Percentiles rank a stretch among this genome's conserved stretches.
These are phyloP conservation scores for Podilymbus podiceps DNA, from an alignment of 2,113 vertebrate species.

Conservation along the genomic window DNA sequence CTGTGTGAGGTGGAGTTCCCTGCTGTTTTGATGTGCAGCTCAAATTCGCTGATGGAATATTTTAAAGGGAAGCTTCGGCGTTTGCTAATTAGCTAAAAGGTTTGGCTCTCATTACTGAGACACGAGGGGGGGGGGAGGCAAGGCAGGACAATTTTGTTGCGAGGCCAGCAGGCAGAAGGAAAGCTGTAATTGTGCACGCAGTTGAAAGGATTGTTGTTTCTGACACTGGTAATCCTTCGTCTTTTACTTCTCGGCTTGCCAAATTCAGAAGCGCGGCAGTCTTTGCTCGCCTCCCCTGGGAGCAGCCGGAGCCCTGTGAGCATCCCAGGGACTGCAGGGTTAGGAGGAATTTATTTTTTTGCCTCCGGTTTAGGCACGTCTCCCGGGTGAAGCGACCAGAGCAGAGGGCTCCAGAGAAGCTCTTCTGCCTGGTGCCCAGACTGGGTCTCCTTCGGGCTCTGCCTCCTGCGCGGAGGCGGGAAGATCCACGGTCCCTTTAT, in stretches of 20 bases:
- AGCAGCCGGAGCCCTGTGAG: background rate
- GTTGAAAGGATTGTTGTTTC: slow-evolving; percentile 33
- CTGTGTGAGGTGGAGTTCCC: background rate
- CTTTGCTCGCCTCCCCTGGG: background rate
- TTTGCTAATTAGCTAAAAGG: slow-evolving; percentile 52
- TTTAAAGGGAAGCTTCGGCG: background rate
- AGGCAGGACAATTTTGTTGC: background rate
- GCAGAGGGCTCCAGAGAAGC: background rate
- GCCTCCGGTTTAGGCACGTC: background rate
- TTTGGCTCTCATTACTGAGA: slow-evolving; percentile 19
- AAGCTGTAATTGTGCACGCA: background rate
- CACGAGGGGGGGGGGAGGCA: background rate
- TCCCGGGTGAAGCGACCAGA: background rate
- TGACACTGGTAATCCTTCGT: background rate
- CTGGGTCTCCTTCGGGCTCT: background rate
- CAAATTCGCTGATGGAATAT: background rate
- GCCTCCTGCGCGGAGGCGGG: background rate
- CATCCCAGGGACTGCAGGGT: background rate
- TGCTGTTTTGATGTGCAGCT: background rate
- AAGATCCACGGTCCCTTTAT: background rate
- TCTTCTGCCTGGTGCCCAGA: background rate
- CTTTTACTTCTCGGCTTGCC: background rate
- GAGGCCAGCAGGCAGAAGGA: slow-evolving; percentile 20
- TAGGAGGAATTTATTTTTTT: background rate
- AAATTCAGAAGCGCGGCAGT: background rate